Percentiles rank a stretch among this genome's conserved stretches.
These are phyloP conservation scores for Meta bourneti DNA, from an alignment of 2,888 invertebrate species.

Conservation along the genomic window DNA sequence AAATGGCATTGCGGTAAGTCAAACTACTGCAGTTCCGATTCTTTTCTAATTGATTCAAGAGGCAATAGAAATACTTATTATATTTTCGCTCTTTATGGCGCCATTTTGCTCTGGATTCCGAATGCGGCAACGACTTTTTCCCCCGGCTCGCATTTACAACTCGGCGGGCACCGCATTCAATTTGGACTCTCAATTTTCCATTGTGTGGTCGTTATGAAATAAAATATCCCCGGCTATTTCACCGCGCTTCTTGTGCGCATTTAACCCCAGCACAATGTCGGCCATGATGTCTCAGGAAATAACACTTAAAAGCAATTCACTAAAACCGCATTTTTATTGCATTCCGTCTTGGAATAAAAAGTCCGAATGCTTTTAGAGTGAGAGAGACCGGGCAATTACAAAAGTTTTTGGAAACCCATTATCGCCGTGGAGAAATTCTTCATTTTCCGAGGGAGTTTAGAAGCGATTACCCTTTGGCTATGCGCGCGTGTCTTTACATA, in stretches of 20 bases:
- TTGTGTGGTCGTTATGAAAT: neutral
- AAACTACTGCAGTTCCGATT: neutral
- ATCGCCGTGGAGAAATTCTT: slow-evolving; percentile 64
- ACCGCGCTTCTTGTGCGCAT: neutral
- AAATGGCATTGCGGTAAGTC: neutral
- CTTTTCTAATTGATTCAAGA: neutral
- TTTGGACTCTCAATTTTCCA: neutral
- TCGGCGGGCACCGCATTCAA: no score
- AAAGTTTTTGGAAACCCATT: slow-evolving; percentile 70
- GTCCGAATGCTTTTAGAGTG: slow-evolving; percentile 4
- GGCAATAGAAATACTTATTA: neutral
- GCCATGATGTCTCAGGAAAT: neutral
- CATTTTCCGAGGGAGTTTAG: slow-evolving; percentile 33
- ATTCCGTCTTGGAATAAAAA: slow-evolving; percentile 25
- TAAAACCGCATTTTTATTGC: slow-evolving; percentile 56
- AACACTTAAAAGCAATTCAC: slow-evolving; percentile 53
- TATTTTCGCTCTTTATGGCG: neutral
- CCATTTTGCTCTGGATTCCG: no score
- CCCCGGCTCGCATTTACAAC: no score
- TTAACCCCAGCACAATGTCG: neutral
- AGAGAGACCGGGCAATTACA: slow-evolving; percentile 60
- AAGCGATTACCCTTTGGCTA: neutral
- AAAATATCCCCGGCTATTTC: neutral
- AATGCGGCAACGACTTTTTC: no score
- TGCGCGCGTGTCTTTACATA: neutral